Conservation (phyloP, 2,888 invertebrate genomes). For the Cheilosia vulpina region DNA sequence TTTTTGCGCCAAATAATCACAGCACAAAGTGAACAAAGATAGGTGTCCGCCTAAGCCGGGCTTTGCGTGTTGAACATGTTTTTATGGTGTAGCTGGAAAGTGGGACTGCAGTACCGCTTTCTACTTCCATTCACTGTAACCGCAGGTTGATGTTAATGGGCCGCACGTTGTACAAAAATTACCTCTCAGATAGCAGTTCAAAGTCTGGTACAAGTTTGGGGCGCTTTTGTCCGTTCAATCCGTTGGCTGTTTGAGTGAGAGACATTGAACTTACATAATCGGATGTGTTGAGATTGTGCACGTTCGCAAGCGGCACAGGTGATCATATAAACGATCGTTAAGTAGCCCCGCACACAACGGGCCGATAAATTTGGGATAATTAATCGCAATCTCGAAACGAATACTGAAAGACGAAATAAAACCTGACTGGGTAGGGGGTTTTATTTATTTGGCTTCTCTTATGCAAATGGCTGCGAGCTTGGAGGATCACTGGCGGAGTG, state of each 20-base stretch:
- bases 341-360: constrained; percentile 34
- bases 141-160: neutral
- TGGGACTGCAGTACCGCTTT: constrained; percentile 36
- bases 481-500: neutral
- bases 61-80: constrained; percentile 10
- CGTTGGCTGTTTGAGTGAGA: constrained; percentile 25
- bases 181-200: neutral
- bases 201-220: constrained; percentile 7
- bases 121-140: constrained; percentile 28
- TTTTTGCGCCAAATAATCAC: constrained; percentile 15
- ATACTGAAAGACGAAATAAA: constrained; percentile 1
- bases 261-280: constrained; percentile 66
- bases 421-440: no score
- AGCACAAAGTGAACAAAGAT: neutral
- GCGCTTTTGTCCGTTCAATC: constrained; percentile 28
- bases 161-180: neutral
- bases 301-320: constrained; percentile 34
- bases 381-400: constrained; percentile 33
- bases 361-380: constrained; percentile 30
- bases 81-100: constrained; percentile 35
- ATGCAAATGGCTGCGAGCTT: constrained; percentile 19
- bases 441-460: constrained; percentile 21
- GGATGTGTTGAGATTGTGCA: constrained; percentile 33
- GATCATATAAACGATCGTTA: constrained; percentile 69
- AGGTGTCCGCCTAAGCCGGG: constrained; percentile 19